Conservation (phyloP, 2,888 invertebrate species). For the Chrysolina americana region DNA sequence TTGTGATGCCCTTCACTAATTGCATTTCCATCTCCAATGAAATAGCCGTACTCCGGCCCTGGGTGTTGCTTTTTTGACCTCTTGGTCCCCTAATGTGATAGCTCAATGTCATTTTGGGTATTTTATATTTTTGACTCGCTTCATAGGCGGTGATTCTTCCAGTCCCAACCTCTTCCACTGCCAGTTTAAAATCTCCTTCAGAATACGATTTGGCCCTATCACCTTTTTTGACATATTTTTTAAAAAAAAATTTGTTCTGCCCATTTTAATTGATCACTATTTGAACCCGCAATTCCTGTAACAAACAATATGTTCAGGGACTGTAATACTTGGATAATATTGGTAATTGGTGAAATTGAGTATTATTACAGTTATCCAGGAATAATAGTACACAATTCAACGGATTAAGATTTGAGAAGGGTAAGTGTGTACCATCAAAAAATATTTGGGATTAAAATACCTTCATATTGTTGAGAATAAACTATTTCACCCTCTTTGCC, state of each 20-base stretch:
- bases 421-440: no score
- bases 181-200: not conserved
- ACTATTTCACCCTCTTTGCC: no score
- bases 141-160: constrained; percentile 19
- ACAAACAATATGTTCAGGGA: no score
- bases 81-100: constrained; percentile 16
- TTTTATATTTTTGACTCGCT: constrained; percentile 20
- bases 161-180: constrained; percentile 25
- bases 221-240: not conserved
- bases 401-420: no score
- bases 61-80: constrained; percentile 11
- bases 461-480: no score
- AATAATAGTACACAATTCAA: no score
- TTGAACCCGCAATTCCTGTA: not conserved
- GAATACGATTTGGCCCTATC: not conserved
- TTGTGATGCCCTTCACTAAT: not conserved
- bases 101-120: constrained; percentile 20
- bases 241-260: no score
- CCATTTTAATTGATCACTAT: not conserved
- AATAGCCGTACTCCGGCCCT: constrained; percentile 21
- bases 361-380: no score
- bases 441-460: no score
- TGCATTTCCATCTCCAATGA: not conserved
- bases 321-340: no score
- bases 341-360: no score